phyloP scores from a whole-genome alignment of 1,140 invertebrate genomes.

The Melipona quadrifasciata region DNA sequence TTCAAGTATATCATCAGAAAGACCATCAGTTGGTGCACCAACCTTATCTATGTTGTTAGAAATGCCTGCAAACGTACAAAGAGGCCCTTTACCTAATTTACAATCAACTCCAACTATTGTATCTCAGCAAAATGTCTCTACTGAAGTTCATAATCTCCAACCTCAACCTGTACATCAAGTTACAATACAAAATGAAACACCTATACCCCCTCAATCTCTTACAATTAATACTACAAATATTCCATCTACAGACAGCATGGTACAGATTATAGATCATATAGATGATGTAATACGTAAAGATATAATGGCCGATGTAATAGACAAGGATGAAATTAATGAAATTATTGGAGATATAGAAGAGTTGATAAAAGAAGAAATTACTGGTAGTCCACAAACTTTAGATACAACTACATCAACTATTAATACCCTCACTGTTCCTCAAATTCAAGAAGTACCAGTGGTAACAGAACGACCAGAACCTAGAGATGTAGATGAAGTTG shows the following conservation, averaged over 20 bases:
- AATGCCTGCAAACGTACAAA: slow-evolving; percentile 73
- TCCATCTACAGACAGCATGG: slow-evolving; percentile 73
- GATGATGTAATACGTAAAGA: slow-evolving; percentile 80
- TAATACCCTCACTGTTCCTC: slow-evolving; percentile 61
- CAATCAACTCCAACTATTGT: slow-evolving; percentile 35
- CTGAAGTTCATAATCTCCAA: slow-evolving; percentile 41
- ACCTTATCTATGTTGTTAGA: slow-evolving; percentile 87
- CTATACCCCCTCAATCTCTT: slow-evolving; percentile 20
- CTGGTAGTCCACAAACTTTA: slow-evolving; percentile 72
- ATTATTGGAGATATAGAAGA: slow-evolving; percentile 81
- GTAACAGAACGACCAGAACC: slow-evolving; percentile 60
- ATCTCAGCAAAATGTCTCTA: slow-evolving; percentile 36
- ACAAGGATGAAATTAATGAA: slow-evolving; percentile 81
- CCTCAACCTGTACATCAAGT: slow-evolving; percentile 43
- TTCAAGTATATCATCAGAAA: slow-evolving; percentile 75
- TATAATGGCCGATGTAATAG: slow-evolving; percentile 76
- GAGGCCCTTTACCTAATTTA: slow-evolving; percentile 69
- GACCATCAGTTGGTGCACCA: slow-evolving; percentile 85
- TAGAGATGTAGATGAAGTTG: slow-evolving; percentile 66
- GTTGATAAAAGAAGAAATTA: slow-evolving; percentile 80
- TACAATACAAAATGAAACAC: slow-evolving; percentile 46
- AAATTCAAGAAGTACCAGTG: slow-evolving; percentile 52
- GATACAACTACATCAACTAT: slow-evolving; percentile 46
- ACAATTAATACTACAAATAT: slow-evolving; percentile 61
- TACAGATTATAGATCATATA: slow-evolving; percentile 78